Evolutionary conservation across 1,140 invertebrate genomes (phyloP).

Genomic region (Drosophila yakuba): DNA sequence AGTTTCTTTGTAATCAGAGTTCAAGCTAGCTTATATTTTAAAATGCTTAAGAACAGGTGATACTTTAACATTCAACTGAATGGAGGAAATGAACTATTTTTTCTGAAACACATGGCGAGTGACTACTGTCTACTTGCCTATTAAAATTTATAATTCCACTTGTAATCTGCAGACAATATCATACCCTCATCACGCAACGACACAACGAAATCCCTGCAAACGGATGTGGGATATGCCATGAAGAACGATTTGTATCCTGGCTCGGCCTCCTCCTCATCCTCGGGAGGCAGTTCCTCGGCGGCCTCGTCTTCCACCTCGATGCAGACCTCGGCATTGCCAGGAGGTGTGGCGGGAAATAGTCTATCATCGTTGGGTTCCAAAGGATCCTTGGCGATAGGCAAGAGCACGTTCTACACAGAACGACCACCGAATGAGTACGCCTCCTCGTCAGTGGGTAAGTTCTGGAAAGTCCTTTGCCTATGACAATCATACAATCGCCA

Average conservation of each 20-base stretch:
- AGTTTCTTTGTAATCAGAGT: background rate
- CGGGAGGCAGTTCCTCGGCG: conserved; percentile 50
- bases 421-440: conserved; percentile 82
- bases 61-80: no score
- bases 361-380: conserved; percentile 73
- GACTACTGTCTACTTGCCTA: background rate
- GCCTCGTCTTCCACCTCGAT: conserved; percentile 74
- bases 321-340: conserved; percentile 65
- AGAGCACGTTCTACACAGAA: conserved; percentile 84
- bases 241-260: conserved; percentile 76
- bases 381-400: conserved; percentile 82
- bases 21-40: no score
- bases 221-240: conserved; percentile 76
- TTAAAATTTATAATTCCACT: conserved; percentile 6
- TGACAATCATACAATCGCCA: background rate
- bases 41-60: no score
- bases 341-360: conserved; percentile 62
- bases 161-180: conserved; percentile 69
- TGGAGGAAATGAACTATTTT: no score
- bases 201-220: conserved; percentile 76
- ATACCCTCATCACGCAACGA: conserved; percentile 81
- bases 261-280: conserved; percentile 57
- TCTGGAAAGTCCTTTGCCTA: background rate
- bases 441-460: conserved; percentile 65
- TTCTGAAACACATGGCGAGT: background rate